Conservation (phyloP, 2,888 invertebrate genomes). For the Synanthedon tipuliformis region DNA sequence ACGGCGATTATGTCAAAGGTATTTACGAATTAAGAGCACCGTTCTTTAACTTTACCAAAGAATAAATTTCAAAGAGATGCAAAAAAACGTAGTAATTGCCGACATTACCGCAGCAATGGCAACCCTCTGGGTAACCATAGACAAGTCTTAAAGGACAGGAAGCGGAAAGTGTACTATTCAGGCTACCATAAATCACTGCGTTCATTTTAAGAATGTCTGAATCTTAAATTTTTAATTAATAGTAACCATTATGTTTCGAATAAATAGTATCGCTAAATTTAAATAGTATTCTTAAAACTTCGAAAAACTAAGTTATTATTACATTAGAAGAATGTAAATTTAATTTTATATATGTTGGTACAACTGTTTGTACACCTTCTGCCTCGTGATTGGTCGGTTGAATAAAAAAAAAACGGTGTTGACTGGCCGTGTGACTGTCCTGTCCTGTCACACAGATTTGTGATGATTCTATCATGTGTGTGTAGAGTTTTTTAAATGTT, state of each 20-base stretch:
- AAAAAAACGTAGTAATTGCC: no score
- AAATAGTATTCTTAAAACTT: no score
- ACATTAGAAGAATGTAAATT: no score
- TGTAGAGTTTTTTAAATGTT: slow-evolving; percentile 16
- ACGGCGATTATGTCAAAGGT: no score
- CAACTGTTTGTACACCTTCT: slow-evolving; percentile 37
- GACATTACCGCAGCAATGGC: no score
- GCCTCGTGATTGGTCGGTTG: slow-evolving; percentile 60
- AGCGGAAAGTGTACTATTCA: not conserved
- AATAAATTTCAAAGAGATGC: no score
- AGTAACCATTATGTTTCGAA: not conserved
- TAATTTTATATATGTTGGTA: slow-evolving; percentile 27
- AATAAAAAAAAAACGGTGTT: slow-evolving; percentile 44
- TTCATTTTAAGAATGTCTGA: not conserved
- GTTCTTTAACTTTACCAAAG: no score
- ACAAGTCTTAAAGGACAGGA: no score
- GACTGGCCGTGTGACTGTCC: slow-evolving; percentile 33
- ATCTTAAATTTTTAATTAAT: not conserved
- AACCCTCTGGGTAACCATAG: no score
- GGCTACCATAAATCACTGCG: not conserved
- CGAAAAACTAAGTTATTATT: no score
- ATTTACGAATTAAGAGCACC: no score
- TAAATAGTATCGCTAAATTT: not conserved
- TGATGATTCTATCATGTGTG: slow-evolving; percentile 9
- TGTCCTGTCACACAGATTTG: no score